Evolutionary conservation across 1,140 invertebrate species (phyloP), one percentile per base, ranked within the genome.

Genomic region (Littorina saxatilis): DNA sequence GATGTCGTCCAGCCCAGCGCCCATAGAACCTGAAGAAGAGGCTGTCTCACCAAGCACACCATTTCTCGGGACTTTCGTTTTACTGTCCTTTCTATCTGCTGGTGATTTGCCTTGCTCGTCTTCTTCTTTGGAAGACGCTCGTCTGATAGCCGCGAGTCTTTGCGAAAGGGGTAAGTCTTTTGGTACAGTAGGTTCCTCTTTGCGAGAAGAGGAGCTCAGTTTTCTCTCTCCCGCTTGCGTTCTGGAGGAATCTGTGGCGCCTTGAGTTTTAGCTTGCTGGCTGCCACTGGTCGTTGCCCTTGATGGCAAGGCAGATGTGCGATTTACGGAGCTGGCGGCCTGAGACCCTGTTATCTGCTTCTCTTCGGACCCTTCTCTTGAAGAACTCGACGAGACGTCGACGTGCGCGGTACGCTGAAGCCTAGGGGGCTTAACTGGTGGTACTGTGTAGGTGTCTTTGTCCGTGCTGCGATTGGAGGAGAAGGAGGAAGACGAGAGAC

Each of bases 401-500:
- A 73, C 70, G 23, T 17, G 70, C 2, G 70, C 23, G 2, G 70
- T 73, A n/a, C 70, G 39, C 40, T 50, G 70, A 47, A 73, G 70
- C 29, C 70, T 23, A 7, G 39, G 5, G 7, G 40, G 5, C 20
- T 73, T 73, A 23, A 3, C 4, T 20, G 70, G 23, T 39, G 70
- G 2, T 4, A 43, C n/a, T 7, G n/a, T 27, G 27, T 47, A 27
- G n/a, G 20, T 50, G 5, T 73, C 70, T 29, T 50, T 73, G 40
- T 73, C 70, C 3, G 39, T 23, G 29, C 70, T 73, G 27, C 70
- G 47, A 4, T 39, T 52, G 5, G 70, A 73, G 23, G 70, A 73
- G 70, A 73, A 73, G n/a, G 70, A 73, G 20, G 70, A 73, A 35
- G 70, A 73, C 4, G 70, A 73, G 3, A 73, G 70, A 9, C 70